phyloP scores from a whole-genome alignment of 1,140 invertebrate genomes.

The Listronotus oregonensis region DNA sequence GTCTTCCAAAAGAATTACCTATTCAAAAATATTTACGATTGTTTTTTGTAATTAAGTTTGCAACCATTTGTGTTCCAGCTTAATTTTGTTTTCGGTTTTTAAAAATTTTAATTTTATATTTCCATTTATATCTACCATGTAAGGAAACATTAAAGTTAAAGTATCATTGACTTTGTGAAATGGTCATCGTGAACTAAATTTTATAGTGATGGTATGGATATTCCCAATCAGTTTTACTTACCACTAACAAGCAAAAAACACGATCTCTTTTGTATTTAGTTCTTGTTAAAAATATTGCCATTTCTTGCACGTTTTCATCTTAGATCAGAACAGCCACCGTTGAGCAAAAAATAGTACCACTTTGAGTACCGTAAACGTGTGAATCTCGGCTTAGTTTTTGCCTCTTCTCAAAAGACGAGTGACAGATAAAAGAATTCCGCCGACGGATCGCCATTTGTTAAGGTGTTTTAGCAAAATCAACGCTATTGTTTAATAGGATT shows the following conservation, averaged over 20 bases:
- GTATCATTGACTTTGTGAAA: too few species aligned
- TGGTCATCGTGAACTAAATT: too few species aligned
- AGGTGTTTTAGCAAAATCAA: too few species aligned
- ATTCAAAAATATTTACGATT: too few species aligned
- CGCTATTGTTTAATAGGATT: too few species aligned
- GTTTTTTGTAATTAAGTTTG: too few species aligned
- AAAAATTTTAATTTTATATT: too few species aligned
- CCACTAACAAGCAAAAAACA: conserved; percentile 22
- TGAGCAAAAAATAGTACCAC: conserved; percentile 29
- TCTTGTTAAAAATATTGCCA: conserved; percentile 20
- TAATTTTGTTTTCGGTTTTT: too few species aligned
- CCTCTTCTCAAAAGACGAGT: conserved; percentile 15
- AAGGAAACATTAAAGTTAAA: too few species aligned
- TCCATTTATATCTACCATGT: too few species aligned
- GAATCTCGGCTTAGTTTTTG: conserved; percentile 28
- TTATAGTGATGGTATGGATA: neutral
- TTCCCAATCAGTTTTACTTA: conserved; percentile 15
- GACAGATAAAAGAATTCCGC: conserved; percentile 23
- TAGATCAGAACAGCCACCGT: conserved; percentile 22
- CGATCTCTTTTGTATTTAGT: conserved; percentile 21
- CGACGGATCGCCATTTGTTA: neutral
- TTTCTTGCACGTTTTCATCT: conserved; percentile 19
- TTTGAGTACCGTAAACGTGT: conserved; percentile 30
- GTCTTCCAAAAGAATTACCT: too few species aligned
- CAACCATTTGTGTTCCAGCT: too few species aligned